A percentile compares a stretch with the other conserved stretches of the same genome.
These are phyloP conservation scores for Morinoia aosen DNA, from an alignment of 2,888 invertebrate species.

Conservation along the genomic window DNA sequence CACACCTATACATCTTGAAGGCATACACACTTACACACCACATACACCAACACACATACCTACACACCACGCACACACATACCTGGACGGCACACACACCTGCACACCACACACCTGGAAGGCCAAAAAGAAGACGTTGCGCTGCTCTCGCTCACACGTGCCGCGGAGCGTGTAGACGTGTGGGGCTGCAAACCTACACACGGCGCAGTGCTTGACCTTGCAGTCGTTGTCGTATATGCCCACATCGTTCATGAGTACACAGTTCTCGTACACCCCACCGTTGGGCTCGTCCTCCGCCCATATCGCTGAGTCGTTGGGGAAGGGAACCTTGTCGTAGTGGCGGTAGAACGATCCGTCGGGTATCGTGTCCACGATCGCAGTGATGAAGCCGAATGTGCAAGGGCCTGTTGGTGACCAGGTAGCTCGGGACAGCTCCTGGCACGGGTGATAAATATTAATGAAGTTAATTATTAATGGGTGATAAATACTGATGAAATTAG, in stretches of 20 bases:
- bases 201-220: slow-evolving; percentile 52
- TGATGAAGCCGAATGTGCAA: slow-evolving; percentile 54
- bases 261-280: slow-evolving; percentile 62
- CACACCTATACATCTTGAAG: too few species aligned
- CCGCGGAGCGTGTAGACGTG: slow-evolving; percentile 58
- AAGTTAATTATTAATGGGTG: not conserved
- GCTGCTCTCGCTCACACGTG: slow-evolving; percentile 62
- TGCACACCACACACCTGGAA: slow-evolving; percentile 44
- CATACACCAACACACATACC: too few species aligned
- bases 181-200: slow-evolving; percentile 58
- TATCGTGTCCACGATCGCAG: slow-evolving; percentile 44
- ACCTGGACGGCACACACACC: too few species aligned
- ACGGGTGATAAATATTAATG: too few species aligned
- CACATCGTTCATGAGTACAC: slow-evolving; percentile 46
- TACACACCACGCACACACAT: too few species aligned
- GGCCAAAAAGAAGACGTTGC: slow-evolving; percentile 58
- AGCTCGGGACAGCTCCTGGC: not conserved
- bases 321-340: slow-evolving; percentile 8
- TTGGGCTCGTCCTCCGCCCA: slow-evolving; percentile 62
- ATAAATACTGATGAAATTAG: too few species aligned
- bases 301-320: not conserved
- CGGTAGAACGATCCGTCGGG: slow-evolving; percentile 57
- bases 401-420: not conserved
- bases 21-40: too few species aligned
- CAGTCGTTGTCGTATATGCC: slow-evolving; percentile 60